Evolutionary conservation across 2,888 invertebrate species (phyloP).

Genomic region (Heliconius cydno): DNA sequence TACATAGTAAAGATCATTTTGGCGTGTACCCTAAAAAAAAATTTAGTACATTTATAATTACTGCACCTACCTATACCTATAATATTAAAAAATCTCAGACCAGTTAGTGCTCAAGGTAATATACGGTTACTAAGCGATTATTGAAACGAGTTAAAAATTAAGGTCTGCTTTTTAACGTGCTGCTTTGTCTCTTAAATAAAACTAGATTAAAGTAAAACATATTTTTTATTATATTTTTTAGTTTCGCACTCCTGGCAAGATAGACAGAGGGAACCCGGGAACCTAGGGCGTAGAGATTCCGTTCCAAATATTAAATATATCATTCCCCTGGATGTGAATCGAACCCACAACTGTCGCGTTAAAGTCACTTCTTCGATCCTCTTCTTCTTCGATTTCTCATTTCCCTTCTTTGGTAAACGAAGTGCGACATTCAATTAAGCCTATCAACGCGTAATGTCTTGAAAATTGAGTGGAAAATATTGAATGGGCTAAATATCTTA

Average conservation of each 20-base stretch:
- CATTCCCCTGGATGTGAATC: too few relatives aligned
- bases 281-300: too few relatives aligned
- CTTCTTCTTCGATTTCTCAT: too few relatives aligned
- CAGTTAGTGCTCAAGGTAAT: conserved; percentile 61
- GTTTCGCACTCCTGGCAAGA: too few relatives aligned
- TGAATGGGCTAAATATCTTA: too few relatives aligned
- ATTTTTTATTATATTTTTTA: too few relatives aligned
- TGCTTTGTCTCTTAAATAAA: conserved; percentile 2
- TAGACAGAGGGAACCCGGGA: too few relatives aligned
- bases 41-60: conserved; percentile 57
- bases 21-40: conserved; percentile 21
- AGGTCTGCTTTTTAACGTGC: conserved; percentile 31
- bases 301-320: too few relatives aligned
- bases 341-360: too few relatives aligned
- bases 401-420: not conserved
- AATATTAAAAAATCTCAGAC: conserved; percentile 57
- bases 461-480: not conserved
- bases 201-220: conserved; percentile 30
- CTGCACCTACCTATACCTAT: conserved; percentile 50
- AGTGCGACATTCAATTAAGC: not conserved
- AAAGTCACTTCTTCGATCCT: too few relatives aligned
- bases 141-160: conserved; percentile 33
- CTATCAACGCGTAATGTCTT: not conserved
- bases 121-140: conserved; percentile 51
- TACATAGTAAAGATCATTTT: conserved; percentile 36